Base-by-base conservation (phyloP, 2,113 vertebrate species). In the Atherinomorus stipes region DNA sequence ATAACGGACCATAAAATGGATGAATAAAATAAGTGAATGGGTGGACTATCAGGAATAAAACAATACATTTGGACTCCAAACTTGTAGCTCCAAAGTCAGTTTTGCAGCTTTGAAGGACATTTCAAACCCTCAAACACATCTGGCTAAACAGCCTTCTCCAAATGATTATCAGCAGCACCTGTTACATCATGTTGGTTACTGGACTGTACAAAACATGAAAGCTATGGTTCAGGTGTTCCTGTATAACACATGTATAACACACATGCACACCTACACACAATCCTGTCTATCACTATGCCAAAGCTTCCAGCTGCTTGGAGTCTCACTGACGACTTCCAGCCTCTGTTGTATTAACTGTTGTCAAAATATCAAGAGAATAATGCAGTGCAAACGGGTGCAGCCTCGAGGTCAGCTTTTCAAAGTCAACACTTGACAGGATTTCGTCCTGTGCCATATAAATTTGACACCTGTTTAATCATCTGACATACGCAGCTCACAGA, bases 401-500 rank as follows among this genome's bases (percentile, higher is more conserved):
- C 25, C 0, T 37, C 3, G 49, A 64, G 83, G 87, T 85, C 85
- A 60, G 42, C 52, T 16, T 59, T 64, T 89, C 69, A 84, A 72
- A 87, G 78, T 62, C 15, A 11, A 23, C 51, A 45, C 76, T 66
- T 44, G 71, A 76, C 78, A 73, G 50, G 51, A 61, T 66, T 74
- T 79, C 13, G 60, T 77, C 75, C 64, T 38, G 47, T 18, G 59
- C 73, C 72, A 28, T 65, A 71, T 72, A 40, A 47, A 69, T 77
- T 15, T 64, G 74, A 85, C 84, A 81, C 85, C 79, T 56, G 81
- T 85, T 85, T 82, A 81, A 87, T 87, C 59, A 84, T 73, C 66
- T 37, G 63, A 44, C 57, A n/a, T 58, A 25, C 63, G 56, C 71
- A 25, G 38, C 47, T 64, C 61, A 37, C 54, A 65, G 81, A 74